Evolutionary conservation across 2,113 vertebrate species (phyloP).

Genomic region (Cinclus mexicanus): DNA sequence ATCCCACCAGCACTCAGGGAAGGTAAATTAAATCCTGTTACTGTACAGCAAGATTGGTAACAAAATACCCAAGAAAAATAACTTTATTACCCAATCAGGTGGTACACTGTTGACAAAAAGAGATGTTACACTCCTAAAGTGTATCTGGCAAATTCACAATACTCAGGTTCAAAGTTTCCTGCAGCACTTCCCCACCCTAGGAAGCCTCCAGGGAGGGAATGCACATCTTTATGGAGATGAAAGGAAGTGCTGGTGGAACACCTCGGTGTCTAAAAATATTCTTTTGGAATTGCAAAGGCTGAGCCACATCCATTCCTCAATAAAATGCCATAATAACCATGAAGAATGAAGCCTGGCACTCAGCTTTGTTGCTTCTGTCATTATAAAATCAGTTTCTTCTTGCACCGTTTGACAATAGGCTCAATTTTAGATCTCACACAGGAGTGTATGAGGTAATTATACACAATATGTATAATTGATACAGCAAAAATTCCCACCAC

Average conservation of each 20-base stretch:
- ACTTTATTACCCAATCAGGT: not conserved
- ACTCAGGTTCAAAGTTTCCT: not conserved
- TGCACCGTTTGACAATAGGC: constrained; percentile 8
- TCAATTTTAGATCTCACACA: constrained; percentile 5
- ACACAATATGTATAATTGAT: constrained; percentile 59
- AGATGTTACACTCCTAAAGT: not conserved
- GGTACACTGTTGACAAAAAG: not conserved
- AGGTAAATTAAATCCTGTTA: not conserved
- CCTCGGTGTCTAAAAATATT: not conserved
- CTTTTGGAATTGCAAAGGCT: not conserved
- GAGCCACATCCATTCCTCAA: not conserved
- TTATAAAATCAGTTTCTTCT: constrained; percentile 3
- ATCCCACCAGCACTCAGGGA: not conserved
- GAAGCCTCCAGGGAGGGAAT: not conserved
- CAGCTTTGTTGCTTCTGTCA: constrained; percentile 10
- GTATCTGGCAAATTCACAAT: not conserved
- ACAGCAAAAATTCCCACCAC: constrained; percentile 8
- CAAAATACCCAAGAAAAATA: not conserved
- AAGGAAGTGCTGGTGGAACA: not conserved
- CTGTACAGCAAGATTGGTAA: not conserved
- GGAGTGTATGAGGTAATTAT: constrained; percentile 45
- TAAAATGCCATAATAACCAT: not conserved
- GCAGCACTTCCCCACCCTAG: not conserved
- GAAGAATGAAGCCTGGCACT: not conserved
- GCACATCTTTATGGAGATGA: not conserved